These are phyloP conservation scores for Betta splendens DNA, from an alignment of 2,797 vertebrate genomes.

Conservation along the genomic window DNA sequence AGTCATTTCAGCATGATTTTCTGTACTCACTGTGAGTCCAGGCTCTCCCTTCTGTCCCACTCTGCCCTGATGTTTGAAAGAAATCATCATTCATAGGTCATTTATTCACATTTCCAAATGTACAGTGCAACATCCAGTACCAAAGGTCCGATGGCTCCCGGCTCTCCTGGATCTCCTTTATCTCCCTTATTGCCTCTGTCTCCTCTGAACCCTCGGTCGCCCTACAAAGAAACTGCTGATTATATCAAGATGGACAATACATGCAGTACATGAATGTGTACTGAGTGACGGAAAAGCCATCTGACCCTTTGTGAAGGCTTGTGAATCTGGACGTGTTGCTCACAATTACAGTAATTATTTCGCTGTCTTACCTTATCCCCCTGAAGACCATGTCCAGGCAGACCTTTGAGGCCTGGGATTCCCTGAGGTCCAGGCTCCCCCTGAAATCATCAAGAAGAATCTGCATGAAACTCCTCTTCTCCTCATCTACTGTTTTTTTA, in stretches of 20 bases:
- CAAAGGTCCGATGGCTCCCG: conserved; percentile 76
- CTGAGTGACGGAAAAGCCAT: too few relatives aligned
- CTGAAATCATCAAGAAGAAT: conserved; percentile 61
- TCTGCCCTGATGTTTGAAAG: conserved; percentile 78
- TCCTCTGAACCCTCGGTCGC: conserved; percentile 84
- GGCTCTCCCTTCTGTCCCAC: conserved; percentile 84
- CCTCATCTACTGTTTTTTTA: too few relatives aligned
- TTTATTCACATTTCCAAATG: neutral
- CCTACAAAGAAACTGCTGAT: conserved; percentile 66
- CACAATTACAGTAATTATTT: too few relatives aligned
- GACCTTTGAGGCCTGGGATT: conserved; percentile 82
- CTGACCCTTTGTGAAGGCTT: too few relatives aligned
- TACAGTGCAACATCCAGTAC: conserved; percentile 42
- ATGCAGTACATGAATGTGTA: too few relatives aligned
- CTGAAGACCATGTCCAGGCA: conserved; percentile 79
- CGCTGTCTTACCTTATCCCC: conserved; percentile 87
- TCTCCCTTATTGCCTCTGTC: conserved; percentile 84
- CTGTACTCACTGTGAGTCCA: conserved; percentile 85
- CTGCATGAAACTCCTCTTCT: too few relatives aligned
- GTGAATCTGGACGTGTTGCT: too few relatives aligned
- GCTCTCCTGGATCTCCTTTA: conserved; percentile 82
- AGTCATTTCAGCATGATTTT: neutral
- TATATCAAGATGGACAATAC: too few relatives aligned
- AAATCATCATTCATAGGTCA: neutral
- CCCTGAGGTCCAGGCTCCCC: conserved; percentile 88